These are phyloP conservation scores for Charaxes varanes DNA, from an alignment of 1,140 invertebrate species.

Conservation along the genomic window DNA sequence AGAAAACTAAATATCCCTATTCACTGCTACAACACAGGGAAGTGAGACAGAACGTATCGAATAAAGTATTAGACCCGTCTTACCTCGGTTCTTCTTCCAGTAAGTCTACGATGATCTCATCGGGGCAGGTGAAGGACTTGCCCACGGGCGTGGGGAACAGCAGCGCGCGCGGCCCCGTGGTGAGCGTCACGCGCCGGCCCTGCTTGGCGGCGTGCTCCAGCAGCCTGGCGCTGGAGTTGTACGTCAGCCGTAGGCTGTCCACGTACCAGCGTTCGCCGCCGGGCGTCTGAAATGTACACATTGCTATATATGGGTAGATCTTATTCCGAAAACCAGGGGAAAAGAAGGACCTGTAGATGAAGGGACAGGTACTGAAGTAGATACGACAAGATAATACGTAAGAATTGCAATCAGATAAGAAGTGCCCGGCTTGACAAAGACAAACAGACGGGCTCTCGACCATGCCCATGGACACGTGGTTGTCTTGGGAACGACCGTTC, in stretches of 20 bases:
- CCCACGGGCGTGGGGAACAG: constrained; percentile 90
- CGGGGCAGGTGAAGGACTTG: constrained; percentile 85
- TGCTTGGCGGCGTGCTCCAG: constrained; percentile 74
- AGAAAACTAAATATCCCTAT: too few species aligned
- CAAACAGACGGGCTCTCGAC: too few species aligned
- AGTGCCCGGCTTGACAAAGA: too few species aligned
- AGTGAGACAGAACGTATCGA: constrained; percentile 2
- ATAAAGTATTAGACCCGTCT: constrained; percentile 17
- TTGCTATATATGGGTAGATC: too few species aligned
- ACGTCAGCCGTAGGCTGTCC: constrained; percentile 80
- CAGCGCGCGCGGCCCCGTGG: constrained; percentile 75
- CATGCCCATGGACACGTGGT: too few species aligned
- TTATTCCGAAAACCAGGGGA: too few species aligned
- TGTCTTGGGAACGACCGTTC: too few species aligned
- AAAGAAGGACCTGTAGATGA: too few species aligned
- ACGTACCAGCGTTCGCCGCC: constrained; percentile 91
- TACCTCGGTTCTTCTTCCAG: constrained; percentile 63
- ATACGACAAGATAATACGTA: too few species aligned
- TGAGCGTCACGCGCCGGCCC: constrained; percentile 73
- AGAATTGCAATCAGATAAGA: too few species aligned
- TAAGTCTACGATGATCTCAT: constrained; percentile 78
- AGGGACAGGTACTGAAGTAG: too few species aligned
- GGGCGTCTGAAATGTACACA: constrained; percentile 76
- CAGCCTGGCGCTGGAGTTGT: constrained; percentile 74
- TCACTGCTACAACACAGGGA: too few species aligned